These are phyloP conservation scores for Trichoplusia ni DNA, from an alignment of 1,140 invertebrate genomes.

Conservation along the genomic window DNA sequence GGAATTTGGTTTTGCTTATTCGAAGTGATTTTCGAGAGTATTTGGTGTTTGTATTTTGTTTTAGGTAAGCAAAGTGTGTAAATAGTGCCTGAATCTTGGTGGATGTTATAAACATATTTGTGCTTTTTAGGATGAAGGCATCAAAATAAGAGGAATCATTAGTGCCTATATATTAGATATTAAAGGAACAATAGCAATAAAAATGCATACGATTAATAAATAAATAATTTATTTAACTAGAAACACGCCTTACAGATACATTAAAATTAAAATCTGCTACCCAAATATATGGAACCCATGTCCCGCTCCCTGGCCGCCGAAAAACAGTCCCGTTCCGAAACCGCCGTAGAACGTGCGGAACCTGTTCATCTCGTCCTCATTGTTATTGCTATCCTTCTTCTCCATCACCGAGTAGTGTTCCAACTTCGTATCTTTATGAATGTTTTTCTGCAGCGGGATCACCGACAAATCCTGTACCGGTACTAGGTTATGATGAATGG, in stretches of 20 bases:
- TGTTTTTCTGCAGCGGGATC: constrained; percentile 57
- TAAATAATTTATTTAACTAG: constrained; percentile 36
- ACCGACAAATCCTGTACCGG: constrained; percentile 63
- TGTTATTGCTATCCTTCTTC: constrained; percentile 42
- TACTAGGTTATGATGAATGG: constrained; percentile 52
- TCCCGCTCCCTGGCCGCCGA: constrained; percentile 67
- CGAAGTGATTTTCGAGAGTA: no score
- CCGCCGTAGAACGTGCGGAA: constrained; percentile 65
- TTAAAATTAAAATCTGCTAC: constrained; percentile 37
- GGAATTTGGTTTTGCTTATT: no score
- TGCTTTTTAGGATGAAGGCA: no score
- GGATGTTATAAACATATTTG: no score
- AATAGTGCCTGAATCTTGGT: no score
- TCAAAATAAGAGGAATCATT: no score
- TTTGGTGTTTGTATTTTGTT: no score
- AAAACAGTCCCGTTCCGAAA: constrained; percentile 63
- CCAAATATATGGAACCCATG: constrained; percentile 69
- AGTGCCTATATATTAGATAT: not conserved
- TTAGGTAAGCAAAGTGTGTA: no score
- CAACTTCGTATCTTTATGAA: constrained; percentile 30
- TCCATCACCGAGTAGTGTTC: constrained; percentile 35
- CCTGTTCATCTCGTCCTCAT: constrained; percentile 49
- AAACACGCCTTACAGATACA: not conserved
- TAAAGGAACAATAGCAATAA: not conserved
- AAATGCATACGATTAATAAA: not conserved